Conservation (phyloP, 2,888 invertebrate genomes). For the Sminthurides aquaticus region DNA sequence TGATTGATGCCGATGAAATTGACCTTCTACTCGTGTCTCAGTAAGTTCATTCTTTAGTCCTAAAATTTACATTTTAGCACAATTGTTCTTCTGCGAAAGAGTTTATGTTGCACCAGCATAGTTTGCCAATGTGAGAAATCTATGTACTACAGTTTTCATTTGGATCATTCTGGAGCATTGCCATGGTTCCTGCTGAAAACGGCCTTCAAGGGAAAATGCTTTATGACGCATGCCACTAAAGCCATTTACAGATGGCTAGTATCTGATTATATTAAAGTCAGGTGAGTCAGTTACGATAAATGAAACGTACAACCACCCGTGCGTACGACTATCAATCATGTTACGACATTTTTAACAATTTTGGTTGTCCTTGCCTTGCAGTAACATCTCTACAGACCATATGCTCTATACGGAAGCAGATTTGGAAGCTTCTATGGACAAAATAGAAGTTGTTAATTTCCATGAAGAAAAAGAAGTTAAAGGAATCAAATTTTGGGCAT, state of each 20-base stretch:
- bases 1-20: conserved; percentile 95
- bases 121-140: too few relatives aligned
- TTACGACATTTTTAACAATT: neutral
- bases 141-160: conserved; percentile 85
- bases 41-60: conserved; percentile 53
- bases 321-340: too few relatives aligned
- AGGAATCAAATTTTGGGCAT: conserved; percentile 96
- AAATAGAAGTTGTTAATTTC: conserved; percentile 96
- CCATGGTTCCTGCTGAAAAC: conserved; percentile 98
- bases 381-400: conserved; percentile 92
- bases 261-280: conserved; percentile 98
- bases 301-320: too few relatives aligned
- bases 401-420: conserved; percentile 97
- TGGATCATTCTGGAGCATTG: conserved; percentile 95
- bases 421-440: conserved; percentile 94
- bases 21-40: conserved; percentile 90
- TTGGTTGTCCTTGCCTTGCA: conserved; percentile 48
- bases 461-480: conserved; percentile 96
- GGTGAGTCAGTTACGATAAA: too few relatives aligned
- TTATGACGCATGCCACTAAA: conserved; percentile 99
- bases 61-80: too few relatives aligned
- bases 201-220: conserved; percentile 92
- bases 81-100: too few relatives aligned
- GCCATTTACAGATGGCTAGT: conserved; percentile 97
- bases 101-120: too few relatives aligned